Base-by-base conservation (phyloP, 2,888 invertebrate species). In the Patella caerulea region DNA sequence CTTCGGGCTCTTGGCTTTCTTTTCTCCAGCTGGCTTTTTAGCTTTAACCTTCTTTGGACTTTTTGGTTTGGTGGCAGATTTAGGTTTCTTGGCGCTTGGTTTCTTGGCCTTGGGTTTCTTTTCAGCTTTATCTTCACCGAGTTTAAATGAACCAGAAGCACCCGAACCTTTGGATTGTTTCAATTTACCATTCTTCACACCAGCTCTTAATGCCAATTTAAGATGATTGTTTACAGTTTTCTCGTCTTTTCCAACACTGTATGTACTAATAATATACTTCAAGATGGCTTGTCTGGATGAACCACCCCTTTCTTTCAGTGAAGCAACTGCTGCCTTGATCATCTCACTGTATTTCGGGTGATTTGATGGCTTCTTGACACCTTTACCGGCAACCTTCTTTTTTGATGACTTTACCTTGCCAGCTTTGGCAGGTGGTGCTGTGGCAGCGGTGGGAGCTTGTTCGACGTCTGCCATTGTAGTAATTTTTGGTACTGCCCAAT, bases 281-380 rank as follows among this genome's bases (percentile, higher is more conserved):
- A 88, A 82, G 80, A 92, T 91, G 65, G 91, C 91, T 78, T 89
- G 89, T 55, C 88, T 85, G 71, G 90, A 90, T 19, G 90, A 89
- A 34, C 92, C 92, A 73, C 86, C 86, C 17, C 86, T 81, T 71
- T 91, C 91, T 75, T 87, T 89, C 72, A 91, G 80, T n/a, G 82
- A 78, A 74, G 83, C 85, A 81, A 92, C 85, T 72, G 91, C 91
- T 2, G 84, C 83, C 75, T 85, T 85, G 77, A 91, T 85, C 92
- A 92, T 92, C 71, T 87, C 89, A 17, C 82, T 76, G 79, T 89
- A 91, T 76, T 80, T 81, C 4, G 86, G 86, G 72, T 86, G 84
- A 65, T 52, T 74, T 45, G 87, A 84, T 19, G 85, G 79, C 59
- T 82, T 82, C 78, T 85, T 86, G n/a, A 85, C 79, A 9, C 45